Conservation (phyloP, 2,888 invertebrate species). For the Campoplex nolae region DNA sequence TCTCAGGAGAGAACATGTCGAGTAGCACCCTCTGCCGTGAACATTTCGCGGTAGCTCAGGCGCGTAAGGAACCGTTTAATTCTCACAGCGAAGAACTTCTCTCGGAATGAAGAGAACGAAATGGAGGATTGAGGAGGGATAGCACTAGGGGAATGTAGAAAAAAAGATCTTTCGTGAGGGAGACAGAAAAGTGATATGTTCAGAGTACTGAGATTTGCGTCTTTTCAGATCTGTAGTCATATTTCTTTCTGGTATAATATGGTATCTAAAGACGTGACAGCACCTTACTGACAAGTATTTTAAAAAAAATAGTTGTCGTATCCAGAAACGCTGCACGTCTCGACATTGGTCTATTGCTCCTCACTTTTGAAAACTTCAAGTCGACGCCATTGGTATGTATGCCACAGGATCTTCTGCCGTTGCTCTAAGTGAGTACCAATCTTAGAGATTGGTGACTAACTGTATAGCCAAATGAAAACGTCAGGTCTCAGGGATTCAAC, state of each 20-base stretch:
- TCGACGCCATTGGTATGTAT: too few species aligned
- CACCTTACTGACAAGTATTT: too few species aligned
- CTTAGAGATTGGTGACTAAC: not conserved
- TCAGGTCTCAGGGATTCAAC: not conserved
- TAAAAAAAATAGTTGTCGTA: too few species aligned
- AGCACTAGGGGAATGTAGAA: not conserved
- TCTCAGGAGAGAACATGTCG: not conserved
- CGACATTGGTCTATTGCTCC: too few species aligned
- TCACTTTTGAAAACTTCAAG: too few species aligned
- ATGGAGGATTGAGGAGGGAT: not conserved
- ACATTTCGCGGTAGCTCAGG: constrained; percentile 40
- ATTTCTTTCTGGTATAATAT: too few species aligned
- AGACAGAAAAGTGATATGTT: not conserved
- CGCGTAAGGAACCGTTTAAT: constrained; percentile 67
- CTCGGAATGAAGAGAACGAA: constrained; percentile 25
- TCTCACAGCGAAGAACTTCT: constrained; percentile 59
- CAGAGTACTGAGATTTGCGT: not conserved
- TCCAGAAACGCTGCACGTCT: too few species aligned
- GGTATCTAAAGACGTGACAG: too few species aligned
- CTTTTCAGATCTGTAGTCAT: not conserved
- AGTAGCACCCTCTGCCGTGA: constrained; percentile 18
- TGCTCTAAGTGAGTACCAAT: not conserved
- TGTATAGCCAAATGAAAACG: not conserved
- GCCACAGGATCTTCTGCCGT: not conserved
- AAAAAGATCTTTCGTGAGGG: constrained; percentile 1